Conservation (phyloP, 2,797 vertebrate species). For the Spondyliosoma cantharus region DNA sequence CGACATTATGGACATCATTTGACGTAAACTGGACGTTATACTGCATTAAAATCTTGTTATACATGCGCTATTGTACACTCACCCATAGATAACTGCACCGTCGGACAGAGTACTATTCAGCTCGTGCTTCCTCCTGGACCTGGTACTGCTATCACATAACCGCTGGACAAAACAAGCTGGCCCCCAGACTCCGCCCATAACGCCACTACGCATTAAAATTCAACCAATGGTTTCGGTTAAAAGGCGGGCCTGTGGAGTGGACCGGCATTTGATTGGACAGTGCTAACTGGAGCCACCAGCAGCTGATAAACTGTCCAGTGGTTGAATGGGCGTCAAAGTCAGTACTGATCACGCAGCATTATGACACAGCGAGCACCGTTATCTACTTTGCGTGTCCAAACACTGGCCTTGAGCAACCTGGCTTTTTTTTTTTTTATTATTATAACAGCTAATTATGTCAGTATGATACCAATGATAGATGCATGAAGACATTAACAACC, state of each 20-base stretch:
- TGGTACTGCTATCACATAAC: constrained; percentile 24
- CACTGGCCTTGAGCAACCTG: not conserved
- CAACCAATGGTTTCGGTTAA: constrained; percentile 44
- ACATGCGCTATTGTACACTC: constrained; percentile 18
- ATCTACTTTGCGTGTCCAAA: not conserved
- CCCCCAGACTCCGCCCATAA: constrained; percentile 60
- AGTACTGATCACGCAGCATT: not conserved
- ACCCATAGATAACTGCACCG: constrained; percentile 9
- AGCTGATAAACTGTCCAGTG: constrained; percentile 24
- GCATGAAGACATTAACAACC: not conserved
- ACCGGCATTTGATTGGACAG: constrained; percentile 66
- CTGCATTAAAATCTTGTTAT: not conserved
- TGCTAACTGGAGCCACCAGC: constrained; percentile 71
- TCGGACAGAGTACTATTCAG: not conserved
- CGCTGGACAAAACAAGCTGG: not conserved
- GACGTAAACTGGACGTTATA: not conserved
- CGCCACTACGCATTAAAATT: not conserved
- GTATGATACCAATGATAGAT: not conserved
- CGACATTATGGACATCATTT: rapidly evolving
- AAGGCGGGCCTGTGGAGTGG: constrained; percentile 11
- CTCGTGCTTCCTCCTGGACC: not conserved
- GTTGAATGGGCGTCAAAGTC: not conserved
- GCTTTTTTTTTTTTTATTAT: too few relatives aligned
- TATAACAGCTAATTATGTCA: not conserved
- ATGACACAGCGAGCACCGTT: constrained; percentile 4